Evolutionary conservation across 2,888 invertebrate species (phyloP).

Genomic region (Tortrix viridana): DNA sequence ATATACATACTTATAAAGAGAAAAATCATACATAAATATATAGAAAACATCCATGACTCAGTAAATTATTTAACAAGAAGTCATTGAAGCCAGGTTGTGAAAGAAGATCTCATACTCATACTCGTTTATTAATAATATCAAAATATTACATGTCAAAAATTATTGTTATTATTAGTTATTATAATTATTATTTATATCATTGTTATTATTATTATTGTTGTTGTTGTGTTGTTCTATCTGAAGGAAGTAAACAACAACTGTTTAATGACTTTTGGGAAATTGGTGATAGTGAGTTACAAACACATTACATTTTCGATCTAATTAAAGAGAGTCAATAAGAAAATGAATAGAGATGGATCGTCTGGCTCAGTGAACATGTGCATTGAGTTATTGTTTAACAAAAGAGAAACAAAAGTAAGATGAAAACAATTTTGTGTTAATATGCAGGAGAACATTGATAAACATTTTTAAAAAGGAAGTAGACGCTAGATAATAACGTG

Average conservation of each 20-base stretch:
- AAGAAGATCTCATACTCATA: no score
- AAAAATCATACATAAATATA: no score
- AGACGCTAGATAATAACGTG: no score
- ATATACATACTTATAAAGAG: no score
- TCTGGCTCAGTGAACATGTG: neutral
- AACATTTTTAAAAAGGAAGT: neutral
- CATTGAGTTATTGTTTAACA: neutral
- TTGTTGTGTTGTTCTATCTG: no score
- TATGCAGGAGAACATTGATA: slow-evolving; percentile 1
- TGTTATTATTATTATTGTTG: no score
- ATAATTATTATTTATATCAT: no score
- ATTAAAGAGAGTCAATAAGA: neutral
- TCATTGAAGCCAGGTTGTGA: neutral
- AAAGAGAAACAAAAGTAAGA: neutral
- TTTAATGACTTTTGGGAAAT: neutral
- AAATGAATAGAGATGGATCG: neutral
- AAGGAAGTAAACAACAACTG: neutral
- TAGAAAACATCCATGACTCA: no score
- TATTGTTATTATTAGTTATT: no score
- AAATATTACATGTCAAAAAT: no score
- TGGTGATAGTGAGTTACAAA: neutral
- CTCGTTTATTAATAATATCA: no score
- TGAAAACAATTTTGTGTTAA: neutral
- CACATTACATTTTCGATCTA: neutral
- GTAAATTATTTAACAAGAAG: neutral